Evolutionary conservation across 2,113 vertebrate genomes (phyloP).

Genomic region (Cnemophilus loriae): DNA sequence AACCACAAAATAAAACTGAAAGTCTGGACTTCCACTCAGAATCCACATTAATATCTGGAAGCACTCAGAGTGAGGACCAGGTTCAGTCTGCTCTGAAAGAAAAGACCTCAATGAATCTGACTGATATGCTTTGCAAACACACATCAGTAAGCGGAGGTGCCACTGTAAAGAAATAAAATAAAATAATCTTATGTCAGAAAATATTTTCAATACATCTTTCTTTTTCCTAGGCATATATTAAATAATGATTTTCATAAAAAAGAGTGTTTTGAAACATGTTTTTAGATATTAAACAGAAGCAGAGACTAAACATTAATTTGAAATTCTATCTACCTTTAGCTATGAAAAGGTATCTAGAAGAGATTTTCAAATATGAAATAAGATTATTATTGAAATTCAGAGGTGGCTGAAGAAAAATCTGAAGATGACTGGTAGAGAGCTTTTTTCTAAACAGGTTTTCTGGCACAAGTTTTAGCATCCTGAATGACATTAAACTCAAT

Average conservation of each 20-base stretch:
- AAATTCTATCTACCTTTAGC: not conserved
- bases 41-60: not conserved
- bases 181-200: not conserved
- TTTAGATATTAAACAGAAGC: not conserved
- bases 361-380: not conserved
- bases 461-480: not conserved
- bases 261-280: not conserved
- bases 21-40: not conserved
- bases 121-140: not conserved
- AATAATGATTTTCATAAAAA: not conserved
- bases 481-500: not conserved
- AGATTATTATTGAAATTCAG: not conserved
- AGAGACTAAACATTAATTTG: not conserved
- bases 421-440: not conserved
- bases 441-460: not conserved
- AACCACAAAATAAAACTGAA: not conserved
- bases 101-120: not conserved
- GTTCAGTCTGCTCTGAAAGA: not conserved
- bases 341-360: not conserved
- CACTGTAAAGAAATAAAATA: not conserved
- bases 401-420: not conserved
- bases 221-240: not conserved
- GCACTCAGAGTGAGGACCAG: not conserved
- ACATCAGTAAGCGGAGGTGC: not conserved
- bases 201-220: not conserved